Conservation (phyloP, 2,888 invertebrate genomes). For the Aethes cnicana region DNA sequence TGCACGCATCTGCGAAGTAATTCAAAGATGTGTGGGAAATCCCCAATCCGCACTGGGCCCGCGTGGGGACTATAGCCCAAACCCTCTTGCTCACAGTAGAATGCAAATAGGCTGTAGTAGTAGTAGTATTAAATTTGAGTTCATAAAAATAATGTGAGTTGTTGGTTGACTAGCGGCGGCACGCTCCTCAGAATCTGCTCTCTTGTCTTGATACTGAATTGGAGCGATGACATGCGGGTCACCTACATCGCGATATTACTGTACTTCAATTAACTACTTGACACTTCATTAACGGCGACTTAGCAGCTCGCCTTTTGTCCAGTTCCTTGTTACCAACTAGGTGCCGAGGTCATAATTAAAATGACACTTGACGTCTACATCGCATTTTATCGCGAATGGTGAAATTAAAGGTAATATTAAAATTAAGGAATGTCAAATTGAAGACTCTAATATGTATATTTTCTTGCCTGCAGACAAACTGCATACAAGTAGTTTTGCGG, state of each 20-base stretch:
- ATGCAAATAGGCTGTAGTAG: no score
- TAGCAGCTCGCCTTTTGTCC: conserved; percentile 6
- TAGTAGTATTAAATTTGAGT: background rate
- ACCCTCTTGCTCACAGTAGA: background rate
- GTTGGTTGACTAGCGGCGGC: background rate
- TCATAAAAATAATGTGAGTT: background rate
- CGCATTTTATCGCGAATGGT: no score
- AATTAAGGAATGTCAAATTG: no score
- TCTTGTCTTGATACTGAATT: conserved; percentile 22
- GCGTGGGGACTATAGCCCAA: no score
- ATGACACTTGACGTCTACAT: conserved; percentile 2
- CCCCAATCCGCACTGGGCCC: no score
- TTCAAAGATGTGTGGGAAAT: no score
- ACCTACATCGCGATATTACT: conserved; percentile 27
- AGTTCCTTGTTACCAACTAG: background rate
- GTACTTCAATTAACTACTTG: conserved; percentile 30
- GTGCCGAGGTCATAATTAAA: background rate
- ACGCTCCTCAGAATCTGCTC: conserved; percentile 13
- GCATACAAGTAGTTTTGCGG: no score
- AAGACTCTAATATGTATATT: no score
- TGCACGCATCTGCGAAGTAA: no score
- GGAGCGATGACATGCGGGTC: conserved; percentile 28
- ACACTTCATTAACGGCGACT: conserved; percentile 24
- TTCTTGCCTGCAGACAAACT: no score
- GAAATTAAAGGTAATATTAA: no score